Base-by-base conservation (phyloP, 2,113 vertebrate genomes). In the Rhea pennata region DNA sequence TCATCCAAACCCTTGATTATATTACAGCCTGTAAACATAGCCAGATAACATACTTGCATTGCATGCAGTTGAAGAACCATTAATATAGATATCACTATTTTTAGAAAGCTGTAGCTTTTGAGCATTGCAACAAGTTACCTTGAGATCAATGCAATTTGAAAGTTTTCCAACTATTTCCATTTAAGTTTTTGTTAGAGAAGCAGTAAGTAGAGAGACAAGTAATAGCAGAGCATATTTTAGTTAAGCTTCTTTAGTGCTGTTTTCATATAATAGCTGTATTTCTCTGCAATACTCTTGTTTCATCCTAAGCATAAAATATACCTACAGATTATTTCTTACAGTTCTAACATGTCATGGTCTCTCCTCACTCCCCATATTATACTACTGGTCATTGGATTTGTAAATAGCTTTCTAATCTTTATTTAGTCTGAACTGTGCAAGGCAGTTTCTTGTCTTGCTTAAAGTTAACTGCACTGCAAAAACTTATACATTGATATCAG, bases 21-120 rank as follows among this genome's bases (percentile, higher is more conserved):
- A 85, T 97, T 97, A 84, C 91, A 96, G 95, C 87, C 92, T 75
- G 75, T 90, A 97, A 97, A 93, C 64, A 69, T 65, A 96, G 88
- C 86, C 90, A 96, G 81, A 84, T 77, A 91, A 78, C 82, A 79
- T 40, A 87, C 59, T 95, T 95, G 16, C 71, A 20, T 80, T 94
- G 62, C 94, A 87, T 92, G 94, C 83, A 87, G 82, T 96, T 97
- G 93, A 92, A 64, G 78, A 96, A 95, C 83, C 59, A 64, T 83
- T 84, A 95, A 92, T 92, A 75, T 6, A 86, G 95, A 50, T 76
- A 84, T 39, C 86, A 78, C 29, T 97, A 95, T 95, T 96, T 95
- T 97, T 97, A 96, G 88, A 96, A 96, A 89, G 72, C 74, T 29
- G 26, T 79, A 87, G 86, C 85, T 95, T 74, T 83, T 26, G 70